These are phyloP conservation scores for Trissolcus basalis DNA, from an alignment of 1,140 invertebrate species.

Conservation along the genomic window DNA sequence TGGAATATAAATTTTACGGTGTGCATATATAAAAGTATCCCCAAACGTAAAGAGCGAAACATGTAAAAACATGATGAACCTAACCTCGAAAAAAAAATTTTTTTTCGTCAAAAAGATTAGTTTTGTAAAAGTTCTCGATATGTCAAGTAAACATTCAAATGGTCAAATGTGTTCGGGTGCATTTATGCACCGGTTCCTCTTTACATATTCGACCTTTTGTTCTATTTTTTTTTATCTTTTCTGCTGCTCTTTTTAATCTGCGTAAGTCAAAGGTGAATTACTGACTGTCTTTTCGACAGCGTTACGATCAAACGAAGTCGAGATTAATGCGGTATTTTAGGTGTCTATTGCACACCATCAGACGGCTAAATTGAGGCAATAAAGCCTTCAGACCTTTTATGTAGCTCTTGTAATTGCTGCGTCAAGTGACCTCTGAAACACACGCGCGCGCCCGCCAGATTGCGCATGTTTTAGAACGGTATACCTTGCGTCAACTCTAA, in stretches of 20 bases:
- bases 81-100: no score
- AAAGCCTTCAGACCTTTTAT: slow-evolving; percentile 55
- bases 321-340: slow-evolving; percentile 51
- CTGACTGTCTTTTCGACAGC: slow-evolving; percentile 41
- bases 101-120: no score
- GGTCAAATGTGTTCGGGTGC: slow-evolving; percentile 8
- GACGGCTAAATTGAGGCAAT: slow-evolving; percentile 53
- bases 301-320: slow-evolving; percentile 46
- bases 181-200: slow-evolving; percentile 26
- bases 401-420: slow-evolving; percentile 41
- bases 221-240: slow-evolving; percentile 15
- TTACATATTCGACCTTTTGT: slow-evolving; percentile 25
- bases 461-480: slow-evolving; percentile 4
- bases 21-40: no score
- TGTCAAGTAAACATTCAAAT: no score
- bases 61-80: no score
- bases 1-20: slow-evolving; percentile 40
- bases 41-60: no score
- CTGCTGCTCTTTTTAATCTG: slow-evolving; percentile 11
- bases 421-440: slow-evolving; percentile 49
- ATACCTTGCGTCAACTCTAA: slow-evolving; percentile 30
- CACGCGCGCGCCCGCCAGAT: slow-evolving; percentile 15
- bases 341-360: slow-evolving; percentile 52
- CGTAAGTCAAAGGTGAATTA: slow-evolving; percentile 39
- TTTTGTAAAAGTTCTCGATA: no score